These are phyloP conservation scores for Rhea pennata DNA, from an alignment of 2,113 vertebrate genomes.

Conservation along the genomic window DNA sequence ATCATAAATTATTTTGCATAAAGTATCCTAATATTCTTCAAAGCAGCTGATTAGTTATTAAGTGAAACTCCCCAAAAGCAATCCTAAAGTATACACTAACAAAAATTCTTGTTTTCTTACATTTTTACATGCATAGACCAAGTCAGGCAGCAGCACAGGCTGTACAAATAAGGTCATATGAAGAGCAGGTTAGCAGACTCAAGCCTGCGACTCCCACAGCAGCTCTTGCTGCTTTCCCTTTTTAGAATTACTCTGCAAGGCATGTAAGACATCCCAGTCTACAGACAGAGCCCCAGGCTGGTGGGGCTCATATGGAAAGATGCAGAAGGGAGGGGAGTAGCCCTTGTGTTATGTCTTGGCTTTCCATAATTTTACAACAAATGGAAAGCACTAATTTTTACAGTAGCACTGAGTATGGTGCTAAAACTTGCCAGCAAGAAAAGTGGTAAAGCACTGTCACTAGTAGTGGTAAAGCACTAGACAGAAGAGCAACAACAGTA, in stretches of 20 bases:
- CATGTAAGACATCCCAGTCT: background rate
- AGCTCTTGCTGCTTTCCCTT: background rate
- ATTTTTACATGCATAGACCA: background rate
- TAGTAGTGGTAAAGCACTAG: background rate
- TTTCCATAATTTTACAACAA: background rate
- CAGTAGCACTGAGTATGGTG: background rate
- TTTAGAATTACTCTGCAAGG: background rate
- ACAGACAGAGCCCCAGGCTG: background rate
- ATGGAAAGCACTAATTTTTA: background rate
- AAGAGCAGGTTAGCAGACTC: conserved; percentile 26
- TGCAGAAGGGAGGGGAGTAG: background rate
- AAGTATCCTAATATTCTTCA: background rate
- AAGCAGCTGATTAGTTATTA: background rate
- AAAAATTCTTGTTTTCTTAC: background rate
- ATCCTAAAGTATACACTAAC: background rate
- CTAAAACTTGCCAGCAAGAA: background rate
- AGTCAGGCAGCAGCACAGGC: background rate
- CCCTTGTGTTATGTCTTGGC: accelerated
- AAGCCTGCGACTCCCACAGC: background rate
- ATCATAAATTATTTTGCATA: background rate
- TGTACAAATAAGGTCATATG: conserved; percentile 9
- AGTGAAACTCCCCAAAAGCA: background rate
- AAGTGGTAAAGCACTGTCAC: background rate
- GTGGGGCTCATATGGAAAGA: background rate
- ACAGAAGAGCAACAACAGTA: background rate